phyloP scores from a whole-genome alignment of 2,888 invertebrate species.

The Orthosia incerta region DNA sequence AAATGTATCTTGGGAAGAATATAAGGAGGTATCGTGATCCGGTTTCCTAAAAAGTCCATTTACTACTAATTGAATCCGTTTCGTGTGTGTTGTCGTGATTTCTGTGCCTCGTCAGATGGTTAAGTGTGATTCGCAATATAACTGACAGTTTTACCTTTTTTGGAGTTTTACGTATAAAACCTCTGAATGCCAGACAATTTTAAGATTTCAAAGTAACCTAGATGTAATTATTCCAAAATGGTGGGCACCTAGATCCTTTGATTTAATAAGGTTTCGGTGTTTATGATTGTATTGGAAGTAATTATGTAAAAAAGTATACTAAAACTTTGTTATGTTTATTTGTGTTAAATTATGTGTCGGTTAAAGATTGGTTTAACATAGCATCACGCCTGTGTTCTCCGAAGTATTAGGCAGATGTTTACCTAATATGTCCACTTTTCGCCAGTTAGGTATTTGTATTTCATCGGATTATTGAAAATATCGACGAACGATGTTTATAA shows the following conservation, averaged over 20 bases:
- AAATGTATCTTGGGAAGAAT: too few species aligned
- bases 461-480: too few species aligned
- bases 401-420: too few species aligned
- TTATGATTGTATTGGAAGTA: background rate
- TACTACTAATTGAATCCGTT: constrained; percentile 7
- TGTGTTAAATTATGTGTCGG: too few species aligned
- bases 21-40: too few species aligned
- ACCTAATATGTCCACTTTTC: too few species aligned
- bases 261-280: background rate
- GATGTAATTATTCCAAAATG: constrained; percentile 10
- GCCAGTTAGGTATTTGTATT: too few species aligned
- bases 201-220: constrained; percentile 25
- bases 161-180: background rate
- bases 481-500: too few species aligned
- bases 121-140: constrained; percentile 17
- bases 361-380: too few species aligned
- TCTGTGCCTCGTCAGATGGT: constrained; percentile 9
- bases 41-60: constrained; percentile 5
- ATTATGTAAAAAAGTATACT: too few species aligned
- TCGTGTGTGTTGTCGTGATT: constrained; percentile 24
- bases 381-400: too few species aligned
- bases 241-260: constrained; percentile 23
- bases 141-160: constrained; percentile 26
- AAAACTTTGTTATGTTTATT: too few species aligned
- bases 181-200: constrained; percentile 9